Percentiles rank a stretch among this genome's conserved stretches.
phyloP scores from a whole-genome alignment of 1,140 invertebrate species.

The Aphelenchoides besseyi region DNA sequence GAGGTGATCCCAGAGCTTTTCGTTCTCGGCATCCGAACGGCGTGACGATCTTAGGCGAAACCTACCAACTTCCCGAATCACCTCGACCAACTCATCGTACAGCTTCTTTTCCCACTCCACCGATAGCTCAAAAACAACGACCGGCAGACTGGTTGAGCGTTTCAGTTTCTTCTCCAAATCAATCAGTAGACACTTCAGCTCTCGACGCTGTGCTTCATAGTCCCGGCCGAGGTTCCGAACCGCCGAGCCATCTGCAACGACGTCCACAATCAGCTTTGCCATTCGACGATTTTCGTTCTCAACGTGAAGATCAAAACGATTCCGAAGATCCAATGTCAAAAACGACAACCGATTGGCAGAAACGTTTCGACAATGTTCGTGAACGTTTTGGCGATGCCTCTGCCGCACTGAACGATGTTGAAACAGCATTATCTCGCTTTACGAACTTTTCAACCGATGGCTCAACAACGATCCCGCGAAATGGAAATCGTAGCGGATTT shows the following conservation, averaged over 20 bases:
- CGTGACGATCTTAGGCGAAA: neutral
- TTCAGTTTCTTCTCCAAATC: neutral
- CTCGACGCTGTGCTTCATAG: conserved; percentile 14
- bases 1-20: neutral
- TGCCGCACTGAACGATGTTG: neutral
- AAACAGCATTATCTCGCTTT: neutral
- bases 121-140: neutral
- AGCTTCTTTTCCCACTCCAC: neutral
- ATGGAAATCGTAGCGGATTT: conserved; percentile 18
- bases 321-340: conserved; percentile 1
- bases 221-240: conserved; percentile 9
- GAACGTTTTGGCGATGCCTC: conserved; percentile 17
- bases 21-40: neutral
- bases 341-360: neutral
- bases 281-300: neutral
- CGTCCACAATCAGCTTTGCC: neutral
- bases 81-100: conserved; percentile 4
- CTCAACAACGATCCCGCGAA: conserved; percentile 31
- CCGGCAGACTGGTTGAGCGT: neutral
- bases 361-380: conserved; percentile 7
- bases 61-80: neutral
- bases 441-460: conserved; percentile 27
- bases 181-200: conserved; percentile 7
- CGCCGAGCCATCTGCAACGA: neutral
- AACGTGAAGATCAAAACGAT: neutral